These are phyloP conservation scores for Epinephelus lanceolatus DNA, from an alignment of 2,113 vertebrate genomes.

Conservation along the genomic window DNA sequence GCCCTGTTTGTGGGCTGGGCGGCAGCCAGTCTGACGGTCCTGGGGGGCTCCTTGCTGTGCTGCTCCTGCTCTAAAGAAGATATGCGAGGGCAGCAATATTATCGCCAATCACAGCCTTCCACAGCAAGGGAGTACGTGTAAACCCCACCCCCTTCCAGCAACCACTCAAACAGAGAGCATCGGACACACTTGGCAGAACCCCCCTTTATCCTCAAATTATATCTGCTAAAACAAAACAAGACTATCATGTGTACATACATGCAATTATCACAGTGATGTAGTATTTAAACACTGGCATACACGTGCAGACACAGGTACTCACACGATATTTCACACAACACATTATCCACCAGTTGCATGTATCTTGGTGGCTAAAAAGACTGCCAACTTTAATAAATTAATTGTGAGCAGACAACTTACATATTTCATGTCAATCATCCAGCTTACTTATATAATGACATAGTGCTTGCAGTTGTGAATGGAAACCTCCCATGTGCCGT, in stretches of 20 bases:
- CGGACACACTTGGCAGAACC: constrained; percentile 72
- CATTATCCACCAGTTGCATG: background rate
- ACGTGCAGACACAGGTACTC: constrained; percentile 9
- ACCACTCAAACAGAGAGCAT: constrained; percentile 77
- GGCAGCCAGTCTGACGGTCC: constrained; percentile 89
- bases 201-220: constrained; percentile 41
- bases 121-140: constrained; percentile 95
- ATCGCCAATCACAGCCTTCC: constrained; percentile 89
- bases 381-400: constrained; percentile 6
- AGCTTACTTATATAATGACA: background rate
- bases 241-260: constrained; percentile 28
- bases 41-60: constrained; percentile 95
- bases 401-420: constrained; percentile 1
- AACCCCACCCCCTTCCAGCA: constrained; percentile 73
- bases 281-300: background rate
- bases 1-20: constrained; percentile 97
- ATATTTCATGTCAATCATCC: constrained; percentile 1
- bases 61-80: constrained; percentile 92
- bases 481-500: constrained; percentile 1
- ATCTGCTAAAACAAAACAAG: constrained; percentile 27
- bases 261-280: constrained; percentile 1
- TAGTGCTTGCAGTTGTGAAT: constrained; percentile 7
- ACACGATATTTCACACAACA: constrained; percentile 3
- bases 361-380: constrained; percentile 2
- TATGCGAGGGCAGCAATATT: constrained; percentile 90